phyloP scores from a whole-genome alignment of 2,888 invertebrate genomes.

The Oxyteleia sp. region DNA sequence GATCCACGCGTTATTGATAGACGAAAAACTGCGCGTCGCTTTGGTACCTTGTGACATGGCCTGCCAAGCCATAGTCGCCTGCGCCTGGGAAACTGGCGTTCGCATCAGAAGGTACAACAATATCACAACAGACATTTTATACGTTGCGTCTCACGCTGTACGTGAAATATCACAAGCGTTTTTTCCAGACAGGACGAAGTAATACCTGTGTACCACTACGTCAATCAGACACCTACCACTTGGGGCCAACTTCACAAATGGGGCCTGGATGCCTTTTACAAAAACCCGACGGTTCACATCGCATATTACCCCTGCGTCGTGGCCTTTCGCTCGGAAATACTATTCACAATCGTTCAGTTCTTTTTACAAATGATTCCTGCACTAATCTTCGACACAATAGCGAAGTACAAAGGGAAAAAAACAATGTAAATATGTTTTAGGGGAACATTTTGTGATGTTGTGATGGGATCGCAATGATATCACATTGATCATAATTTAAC shows the following conservation, averaged over 20 bases:
- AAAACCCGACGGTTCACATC: constrained; percentile 33
- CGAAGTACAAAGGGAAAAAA: constrained; percentile 34
- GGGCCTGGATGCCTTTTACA: constrained; percentile 1
- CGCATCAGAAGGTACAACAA: neutral
- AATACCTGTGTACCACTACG: constrained; percentile 41
- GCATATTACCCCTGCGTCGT: constrained; percentile 34
- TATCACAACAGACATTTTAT: too few relatives aligned
- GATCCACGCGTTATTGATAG: constrained; percentile 90
- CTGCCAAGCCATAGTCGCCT: constrained; percentile 91
- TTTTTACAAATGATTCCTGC: constrained; percentile 57
- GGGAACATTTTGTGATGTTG: too few relatives aligned
- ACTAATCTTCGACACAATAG: constrained; percentile 15
- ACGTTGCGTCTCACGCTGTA: too few relatives aligned
- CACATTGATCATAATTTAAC: too few relatives aligned
- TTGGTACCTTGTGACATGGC: constrained; percentile 92
- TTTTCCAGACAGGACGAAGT: constrained; percentile 27
- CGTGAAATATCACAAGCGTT: too few relatives aligned
- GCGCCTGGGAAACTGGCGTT: constrained; percentile 89
- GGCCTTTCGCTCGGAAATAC: neutral
- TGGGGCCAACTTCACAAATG: neutral
- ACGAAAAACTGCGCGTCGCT: constrained; percentile 89
- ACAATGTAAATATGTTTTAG: too few relatives aligned
- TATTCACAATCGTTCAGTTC: constrained; percentile 41
- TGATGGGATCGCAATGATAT: too few relatives aligned
- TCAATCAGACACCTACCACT: neutral